Base-by-base conservation (phyloP, 1,140 invertebrate species). In the Aphelenchoides avenae region DNA sequence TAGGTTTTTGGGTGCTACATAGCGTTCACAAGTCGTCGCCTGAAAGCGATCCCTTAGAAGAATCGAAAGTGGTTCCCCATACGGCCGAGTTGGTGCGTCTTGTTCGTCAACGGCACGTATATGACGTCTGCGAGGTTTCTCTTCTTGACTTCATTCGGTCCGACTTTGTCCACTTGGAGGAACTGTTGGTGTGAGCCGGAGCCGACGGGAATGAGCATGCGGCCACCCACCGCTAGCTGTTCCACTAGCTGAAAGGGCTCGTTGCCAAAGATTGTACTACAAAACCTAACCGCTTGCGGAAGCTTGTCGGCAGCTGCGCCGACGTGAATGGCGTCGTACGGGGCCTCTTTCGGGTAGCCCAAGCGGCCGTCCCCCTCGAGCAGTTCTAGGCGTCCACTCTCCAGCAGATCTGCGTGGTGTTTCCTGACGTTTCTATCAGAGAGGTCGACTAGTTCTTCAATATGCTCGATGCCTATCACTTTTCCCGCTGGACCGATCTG, bases 21-120 rank as follows among this genome's bases (percentile, higher is more conserved):
- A n/a, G n/a, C n/a, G n/a, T n/a, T n/a, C n/a, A n/a, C n/a, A n/a
- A n/a, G n/a, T n/a, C n/a, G n/a, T n/a, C n/a, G n/a, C n/a, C n/a
- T n/a, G n/a, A n/a, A n/a, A n/a, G n/a, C n/a, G n/a, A n/a, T n/a
- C n/a, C n/a, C n/a, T n/a, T n/a, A n/a, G n/a, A n/a, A n/a, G n/a
- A n/a, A n/a, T n/a, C n/a, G n/a, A n/a, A n/a, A n/a, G n/a, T n/a
- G n/a, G n/a, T n/a, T n/a, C n/a, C n/a, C n/a, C n/a, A n/a, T n/a
- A n/a, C n/a, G n/a, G 6, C 33, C 33, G 7, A 66, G 24, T 70
- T 90, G 88, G 55, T 82, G 79, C 18, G 85, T 82, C 78, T 86
- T 87, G 78, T 93, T 91, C 3, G 93, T 97, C 13, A 98, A 81
- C 1, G 93, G 93, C 24, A 98, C 93, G 80, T 93, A 98, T 46